Base-by-base conservation (phyloP, 1,140 invertebrate genomes). In the Cotesia vestalis region DNA sequence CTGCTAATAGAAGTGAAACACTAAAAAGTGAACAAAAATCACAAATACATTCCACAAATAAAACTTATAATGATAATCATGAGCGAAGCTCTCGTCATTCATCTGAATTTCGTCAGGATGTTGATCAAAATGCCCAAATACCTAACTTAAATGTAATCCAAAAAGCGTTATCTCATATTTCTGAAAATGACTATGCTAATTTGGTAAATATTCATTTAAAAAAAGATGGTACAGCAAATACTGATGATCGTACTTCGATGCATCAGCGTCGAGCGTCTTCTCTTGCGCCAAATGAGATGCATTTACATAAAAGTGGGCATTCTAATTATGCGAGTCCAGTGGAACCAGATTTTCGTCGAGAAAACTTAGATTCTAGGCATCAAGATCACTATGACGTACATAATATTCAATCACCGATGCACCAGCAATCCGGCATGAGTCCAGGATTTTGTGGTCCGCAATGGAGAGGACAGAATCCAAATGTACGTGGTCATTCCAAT, bases 31-130 rank as follows among this genome's bases (percentile, higher is more conserved):
- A 66, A 12, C n/a, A 6, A 52, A 55, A 36, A 14, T 53, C 38
- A 17, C 40, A 46, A 46, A 46, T 8, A 46, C 40, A 46, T 46
- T 75, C 76, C 5, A 70, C 74, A 46, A 8, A 12, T 9, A 75
- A 69, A 66, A 62, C 55, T 20, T 20, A 38, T 14, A 69, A 75
- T 6, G 79, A 84, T 20, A 83, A 81, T 57, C 84, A 83, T 9
- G 82, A 84, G 9, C 75, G 79, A 14, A 76, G 82, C 73, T 77
- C 80, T 1, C 78, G 79, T 0, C 78, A 74, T 12, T 40, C 51
- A 6, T 72, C 6, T 17, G 66, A 73, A 38, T 20, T 34, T 64
- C 69, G 60, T 17, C 46, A 53, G 9, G 40, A 71, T 27, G 35
- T 6, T 12, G 51, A 35, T 63, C 35, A 35, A 60, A 72, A 53